Percentiles rank a stretch among this genome's conserved stretches.
phyloP scores from a whole-genome alignment of 1,140 invertebrate species.

The Drosophila murphyi region DNA sequence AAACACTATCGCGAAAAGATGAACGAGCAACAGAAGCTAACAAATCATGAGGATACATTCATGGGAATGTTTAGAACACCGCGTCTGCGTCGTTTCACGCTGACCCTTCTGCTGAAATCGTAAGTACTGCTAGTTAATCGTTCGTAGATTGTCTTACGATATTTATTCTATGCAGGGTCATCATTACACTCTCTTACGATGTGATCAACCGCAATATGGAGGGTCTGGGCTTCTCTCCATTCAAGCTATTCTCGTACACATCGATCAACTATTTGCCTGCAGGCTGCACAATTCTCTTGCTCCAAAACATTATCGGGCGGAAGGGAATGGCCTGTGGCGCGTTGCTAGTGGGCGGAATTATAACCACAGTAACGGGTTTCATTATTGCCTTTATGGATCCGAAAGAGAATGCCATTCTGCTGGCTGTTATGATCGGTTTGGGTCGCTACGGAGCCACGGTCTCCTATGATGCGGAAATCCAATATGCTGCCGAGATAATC shows the following conservation, averaged over 20 bases:
- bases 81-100: slow-evolving; percentile 85
- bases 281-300: slow-evolving; percentile 85
- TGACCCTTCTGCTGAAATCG: slow-evolving; percentile 86
- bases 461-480: slow-evolving; percentile 87
- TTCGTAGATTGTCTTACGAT: not conserved
- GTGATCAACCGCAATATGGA: slow-evolving; percentile 87
- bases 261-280: slow-evolving; percentile 86
- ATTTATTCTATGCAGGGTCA: slow-evolving; percentile 82
- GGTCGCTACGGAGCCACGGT: slow-evolving; percentile 88
- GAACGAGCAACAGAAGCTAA: slow-evolving; percentile 46
- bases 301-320: slow-evolving; percentile 86
- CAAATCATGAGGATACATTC: slow-evolving; percentile 70
- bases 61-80: slow-evolving; percentile 86
- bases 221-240: slow-evolving; percentile 86
- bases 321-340: slow-evolving; percentile 86
- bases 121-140: slow-evolving; percentile 67
- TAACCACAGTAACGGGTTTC: slow-evolving; percentile 82
- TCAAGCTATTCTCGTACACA: slow-evolving; percentile 86
- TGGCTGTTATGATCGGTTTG: slow-evolving; percentile 82
- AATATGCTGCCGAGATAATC: slow-evolving; percentile 88
- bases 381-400: slow-evolving; percentile 66
- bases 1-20: slow-evolving; percentile 73
- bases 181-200: slow-evolving; percentile 87
- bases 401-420: slow-evolving; percentile 60
- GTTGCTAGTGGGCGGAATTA: slow-evolving; percentile 85